phyloP scores from a whole-genome alignment of 2,113 vertebrate species.

The Pipa parva region DNA sequence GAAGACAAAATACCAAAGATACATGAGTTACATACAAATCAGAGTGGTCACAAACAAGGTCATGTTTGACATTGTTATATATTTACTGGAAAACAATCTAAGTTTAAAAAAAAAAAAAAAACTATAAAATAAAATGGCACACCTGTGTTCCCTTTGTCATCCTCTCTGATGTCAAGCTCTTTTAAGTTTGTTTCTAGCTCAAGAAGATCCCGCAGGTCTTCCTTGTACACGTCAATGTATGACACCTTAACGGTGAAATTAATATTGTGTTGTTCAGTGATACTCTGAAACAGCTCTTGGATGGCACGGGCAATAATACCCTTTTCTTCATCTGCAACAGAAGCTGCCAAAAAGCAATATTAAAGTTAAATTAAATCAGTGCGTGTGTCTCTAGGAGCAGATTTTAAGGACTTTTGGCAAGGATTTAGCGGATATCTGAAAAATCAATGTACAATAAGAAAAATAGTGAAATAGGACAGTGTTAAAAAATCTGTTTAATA shows the following conservation, averaged over 20 bases:
- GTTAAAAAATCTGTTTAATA: no score
- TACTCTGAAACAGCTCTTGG: conserved; percentile 76
- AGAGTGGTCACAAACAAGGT: no score
- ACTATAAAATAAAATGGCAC: no score
- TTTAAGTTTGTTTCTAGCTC: conserved; percentile 73
- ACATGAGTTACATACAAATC: neutral
- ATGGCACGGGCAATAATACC: conserved; percentile 83
- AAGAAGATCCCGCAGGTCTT: conserved; percentile 82
- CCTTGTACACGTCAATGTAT: conserved; percentile 85
- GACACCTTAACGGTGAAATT: conserved; percentile 72
- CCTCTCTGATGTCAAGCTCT: conserved; percentile 81
- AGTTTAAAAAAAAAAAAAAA: no score
- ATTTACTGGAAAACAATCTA: neutral
- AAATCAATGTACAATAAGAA: no score
- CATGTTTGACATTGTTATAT: neutral
- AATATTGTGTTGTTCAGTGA: conserved; percentile 62
- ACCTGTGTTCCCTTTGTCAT: conserved; percentile 88
- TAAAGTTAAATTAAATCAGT: neutral
- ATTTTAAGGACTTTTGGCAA: no score
- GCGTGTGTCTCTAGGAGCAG: no score
- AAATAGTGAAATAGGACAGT: no score
- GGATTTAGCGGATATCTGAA: no score
- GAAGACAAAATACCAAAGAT: neutral
- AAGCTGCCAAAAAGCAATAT: conserved; percentile 58
- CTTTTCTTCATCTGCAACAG: conserved; percentile 68